Percentiles rank a stretch among this genome's conserved stretches.
Evolutionary conservation across 2,797 vertebrate genomes (phyloP).

Genomic region (Epinephelus malabaricus): DNA sequence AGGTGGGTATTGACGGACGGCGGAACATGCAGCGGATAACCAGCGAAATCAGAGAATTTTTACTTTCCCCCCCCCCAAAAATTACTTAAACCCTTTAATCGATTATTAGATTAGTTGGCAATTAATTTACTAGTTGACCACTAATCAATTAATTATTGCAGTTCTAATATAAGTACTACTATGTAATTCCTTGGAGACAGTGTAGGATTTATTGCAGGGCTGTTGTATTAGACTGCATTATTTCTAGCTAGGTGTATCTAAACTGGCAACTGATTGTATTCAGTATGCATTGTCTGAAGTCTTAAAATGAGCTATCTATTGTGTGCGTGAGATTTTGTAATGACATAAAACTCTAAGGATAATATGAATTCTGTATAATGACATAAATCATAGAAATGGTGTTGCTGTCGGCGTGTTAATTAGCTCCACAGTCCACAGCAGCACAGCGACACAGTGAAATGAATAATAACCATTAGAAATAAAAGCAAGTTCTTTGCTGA

Average conservation of each 20-base stretch:
- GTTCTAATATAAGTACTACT: no score
- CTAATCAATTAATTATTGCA: no score
- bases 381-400: neutral
- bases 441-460: neutral
- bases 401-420: neutral
- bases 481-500: neutral
- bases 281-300: no score
- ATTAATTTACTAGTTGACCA: no score
- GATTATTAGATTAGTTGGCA: no score
- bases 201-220: neutral
- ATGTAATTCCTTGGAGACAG: no score
- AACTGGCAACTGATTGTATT: no score
- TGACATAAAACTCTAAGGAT: neutral
- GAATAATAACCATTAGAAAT: neutral
- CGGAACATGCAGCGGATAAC: no score
- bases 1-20: no score
- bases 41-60: no score
- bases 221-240: neutral
- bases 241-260: no score
- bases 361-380: neutral
- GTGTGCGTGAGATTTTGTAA: neutral
- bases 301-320: neutral
- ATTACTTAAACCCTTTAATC: no score
- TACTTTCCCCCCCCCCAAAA: fast-evolving
- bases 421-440: neutral